Percentiles rank a stretch among this genome's conserved stretches.
Conservation (phyloP, 2,113 vertebrate genomes). For the Ctenomys sociabilis region DNA sequence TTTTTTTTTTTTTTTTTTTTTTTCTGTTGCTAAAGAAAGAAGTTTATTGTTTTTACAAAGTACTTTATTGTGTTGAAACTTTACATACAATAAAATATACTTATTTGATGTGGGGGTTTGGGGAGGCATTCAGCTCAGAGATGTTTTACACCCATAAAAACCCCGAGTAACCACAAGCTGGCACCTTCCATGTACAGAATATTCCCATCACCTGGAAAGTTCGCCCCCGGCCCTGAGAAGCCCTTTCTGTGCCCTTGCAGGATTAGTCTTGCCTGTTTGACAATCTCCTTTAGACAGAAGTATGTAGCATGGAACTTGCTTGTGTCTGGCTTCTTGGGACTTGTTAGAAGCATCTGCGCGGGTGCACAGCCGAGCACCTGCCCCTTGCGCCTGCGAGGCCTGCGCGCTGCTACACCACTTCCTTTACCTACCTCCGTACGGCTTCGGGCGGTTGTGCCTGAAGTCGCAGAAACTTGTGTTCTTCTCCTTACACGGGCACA, state of each 20-base stretch:
- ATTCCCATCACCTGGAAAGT: background rate
- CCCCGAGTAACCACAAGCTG: background rate
- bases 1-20: background rate
- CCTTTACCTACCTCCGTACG: background rate
- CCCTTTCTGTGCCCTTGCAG: background rate
- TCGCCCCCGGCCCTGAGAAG: background rate
- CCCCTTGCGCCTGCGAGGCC: fast-evolving
- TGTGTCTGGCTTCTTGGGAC: background rate
- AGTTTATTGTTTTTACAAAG: background rate
- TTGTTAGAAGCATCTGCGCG: background rate
- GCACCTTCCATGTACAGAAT: background rate
- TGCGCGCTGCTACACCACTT: fast-evolving
- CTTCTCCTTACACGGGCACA: too few relatives aligned
- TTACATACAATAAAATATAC: slow-evolving; percentile 28
- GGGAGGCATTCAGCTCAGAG: background rate
- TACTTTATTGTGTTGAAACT: background rate
- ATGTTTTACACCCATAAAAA: background rate
- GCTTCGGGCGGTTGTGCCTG: background rate
- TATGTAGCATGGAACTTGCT: background rate
- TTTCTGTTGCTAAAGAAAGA: background rate
- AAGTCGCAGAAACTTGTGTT: too few relatives aligned
- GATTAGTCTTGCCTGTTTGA: background rate
- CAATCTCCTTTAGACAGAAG: background rate
- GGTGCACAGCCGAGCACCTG: too few relatives aligned
- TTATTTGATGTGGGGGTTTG: background rate